Evolutionary conservation across 92 coral and sea anemone genomes (phyloP).

Genomic region (Porites evermanni): DNA sequence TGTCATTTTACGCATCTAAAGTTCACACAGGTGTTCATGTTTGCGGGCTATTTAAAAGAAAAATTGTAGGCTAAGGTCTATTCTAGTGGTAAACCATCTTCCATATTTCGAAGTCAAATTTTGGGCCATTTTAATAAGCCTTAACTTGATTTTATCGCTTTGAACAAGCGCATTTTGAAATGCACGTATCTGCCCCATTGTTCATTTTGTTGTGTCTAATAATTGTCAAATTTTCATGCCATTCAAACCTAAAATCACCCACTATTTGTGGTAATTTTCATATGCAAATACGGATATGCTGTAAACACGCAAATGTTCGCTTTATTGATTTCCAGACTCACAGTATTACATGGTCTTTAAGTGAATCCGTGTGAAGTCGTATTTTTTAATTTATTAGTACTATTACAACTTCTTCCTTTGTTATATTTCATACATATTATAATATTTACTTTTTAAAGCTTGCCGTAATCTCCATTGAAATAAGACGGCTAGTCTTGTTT

Average conservation of each 20-base stretch:
- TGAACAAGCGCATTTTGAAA: background rate
- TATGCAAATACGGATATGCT: constrained; percentile 7
- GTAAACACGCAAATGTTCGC: constrained; percentile 10
- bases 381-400: background rate
- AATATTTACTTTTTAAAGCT: no score
- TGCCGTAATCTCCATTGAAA: no score
- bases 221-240: constrained; percentile 16
- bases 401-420: no score
- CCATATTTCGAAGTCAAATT: background rate
- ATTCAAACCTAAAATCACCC: constrained; percentile 11
- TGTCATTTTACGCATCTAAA: background rate
- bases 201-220: constrained; percentile 15
- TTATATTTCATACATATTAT: no score
- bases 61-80: background rate
- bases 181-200: constrained; percentile 17
- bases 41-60: background rate
- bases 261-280: background rate
- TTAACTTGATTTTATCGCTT: background rate
- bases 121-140: background rate
- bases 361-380: no score
- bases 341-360: no score
- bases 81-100: background rate
- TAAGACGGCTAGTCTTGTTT: no score
- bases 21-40: background rate
- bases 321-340: background rate